These are phyloP conservation scores for Menidia beryllina DNA, from an alignment of 2,113 vertebrate species.

Conservation along the genomic window DNA sequence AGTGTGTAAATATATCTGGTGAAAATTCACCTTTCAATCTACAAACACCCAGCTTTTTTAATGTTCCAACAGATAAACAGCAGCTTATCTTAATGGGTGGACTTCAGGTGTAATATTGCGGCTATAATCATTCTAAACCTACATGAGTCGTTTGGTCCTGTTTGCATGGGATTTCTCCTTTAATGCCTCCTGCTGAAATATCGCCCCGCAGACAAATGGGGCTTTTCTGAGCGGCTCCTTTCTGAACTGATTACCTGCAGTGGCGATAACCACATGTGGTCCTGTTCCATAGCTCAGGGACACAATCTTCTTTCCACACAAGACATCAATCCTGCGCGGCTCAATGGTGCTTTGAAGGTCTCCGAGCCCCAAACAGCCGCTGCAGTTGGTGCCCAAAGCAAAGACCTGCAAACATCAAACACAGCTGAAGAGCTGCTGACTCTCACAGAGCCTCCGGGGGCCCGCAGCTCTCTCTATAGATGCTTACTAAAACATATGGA, in stretches of 20 bases:
- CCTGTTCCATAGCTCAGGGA: slow-evolving; percentile 96
- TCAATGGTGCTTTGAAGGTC: slow-evolving; percentile 94
- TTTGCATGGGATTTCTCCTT: slow-evolving; percentile 5
- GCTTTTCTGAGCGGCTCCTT: slow-evolving; percentile 40
- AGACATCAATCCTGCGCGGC: slow-evolving; percentile 88
- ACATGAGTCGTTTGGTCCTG: background rate
- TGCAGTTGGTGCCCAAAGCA: slow-evolving; percentile 96
- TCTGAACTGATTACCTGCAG: slow-evolving; percentile 84
- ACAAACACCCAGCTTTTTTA: no score
- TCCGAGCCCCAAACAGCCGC: slow-evolving; percentile 93
- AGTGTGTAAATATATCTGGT: no score
- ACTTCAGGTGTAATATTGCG: background rate
- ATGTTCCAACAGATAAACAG: no score
- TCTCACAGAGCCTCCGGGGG: background rate
- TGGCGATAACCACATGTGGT: slow-evolving; percentile 93
- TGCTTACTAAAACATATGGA: no score
- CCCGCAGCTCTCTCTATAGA: background rate
- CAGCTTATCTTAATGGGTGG: background rate
- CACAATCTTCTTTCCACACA: slow-evolving; percentile 94
- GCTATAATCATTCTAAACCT: background rate
- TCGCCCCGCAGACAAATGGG: slow-evolving; percentile 20
- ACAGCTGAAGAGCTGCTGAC: background rate
- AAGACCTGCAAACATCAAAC: slow-evolving; percentile 86
- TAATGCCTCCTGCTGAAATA: slow-evolving; percentile 1
- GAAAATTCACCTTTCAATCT: no score